Conservation (phyloP, 2,888 invertebrate genomes). For the Pseudanteris insignis region DNA sequence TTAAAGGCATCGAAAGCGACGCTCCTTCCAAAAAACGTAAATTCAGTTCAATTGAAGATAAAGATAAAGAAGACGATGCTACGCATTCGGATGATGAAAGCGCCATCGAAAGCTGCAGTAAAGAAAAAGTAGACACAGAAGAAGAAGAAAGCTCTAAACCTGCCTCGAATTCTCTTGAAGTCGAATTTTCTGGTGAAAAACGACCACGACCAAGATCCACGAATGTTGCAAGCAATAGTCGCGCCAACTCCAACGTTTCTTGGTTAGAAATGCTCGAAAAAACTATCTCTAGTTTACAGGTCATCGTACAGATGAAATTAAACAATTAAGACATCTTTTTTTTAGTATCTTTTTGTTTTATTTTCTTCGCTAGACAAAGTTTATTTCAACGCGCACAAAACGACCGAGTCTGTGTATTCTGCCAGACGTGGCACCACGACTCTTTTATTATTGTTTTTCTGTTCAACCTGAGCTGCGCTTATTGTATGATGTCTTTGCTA, state of each 20-base stretch:
- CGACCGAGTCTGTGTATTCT: no score
- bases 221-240: slow-evolving; percentile 52
- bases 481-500: slow-evolving; percentile 14
- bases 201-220: slow-evolving; percentile 42
- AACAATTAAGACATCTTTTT: slow-evolving; percentile 47
- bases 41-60: slow-evolving; percentile 54
- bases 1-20: slow-evolving; percentile 53
- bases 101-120: slow-evolving; percentile 40
- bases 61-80: slow-evolving; percentile 48
- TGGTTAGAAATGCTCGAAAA: slow-evolving; percentile 66
- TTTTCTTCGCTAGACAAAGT: no score
- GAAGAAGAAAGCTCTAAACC: slow-evolving; percentile 6
- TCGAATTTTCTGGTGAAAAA: slow-evolving; percentile 33
- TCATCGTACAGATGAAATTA: slow-evolving; percentile 62
- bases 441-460: not conserved
- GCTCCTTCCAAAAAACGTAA: slow-evolving; percentile 63
- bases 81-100: slow-evolving; percentile 38
- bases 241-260: slow-evolving; percentile 59
- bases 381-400: no score
- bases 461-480: slow-evolving; percentile 6
- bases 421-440: no score
- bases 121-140: slow-evolving; percentile 22
- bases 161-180: slow-evolving; percentile 7
- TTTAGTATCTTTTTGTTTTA: not conserved
- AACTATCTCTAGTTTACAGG: slow-evolving; percentile 62